A percentile compares a stretch with the other conserved stretches of the same genome.
Conservation (phyloP, 2,888 invertebrate species). For the Rapana venosa region DNA sequence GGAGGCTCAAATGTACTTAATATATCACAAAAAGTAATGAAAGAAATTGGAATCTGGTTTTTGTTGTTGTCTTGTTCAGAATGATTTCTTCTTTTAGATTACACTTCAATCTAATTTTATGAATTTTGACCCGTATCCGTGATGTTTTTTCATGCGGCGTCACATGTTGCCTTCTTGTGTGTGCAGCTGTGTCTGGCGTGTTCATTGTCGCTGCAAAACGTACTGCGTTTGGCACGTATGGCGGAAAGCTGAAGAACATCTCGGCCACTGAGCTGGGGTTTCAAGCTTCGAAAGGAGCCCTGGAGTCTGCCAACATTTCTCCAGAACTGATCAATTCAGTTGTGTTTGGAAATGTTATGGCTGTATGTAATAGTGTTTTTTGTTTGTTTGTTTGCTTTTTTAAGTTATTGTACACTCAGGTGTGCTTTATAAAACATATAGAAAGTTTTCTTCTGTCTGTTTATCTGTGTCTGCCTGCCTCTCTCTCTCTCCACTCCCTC, state of each 20-base stretch:
- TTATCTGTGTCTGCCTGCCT: too few relatives aligned
- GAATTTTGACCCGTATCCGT: too few relatives aligned
- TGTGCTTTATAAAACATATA: too few relatives aligned
- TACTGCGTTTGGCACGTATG: slow-evolving; percentile 97
- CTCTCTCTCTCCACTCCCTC: too few relatives aligned
- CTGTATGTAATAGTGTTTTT: slow-evolving; percentile 80
- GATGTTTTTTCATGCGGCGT: not conserved
- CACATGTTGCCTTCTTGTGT: not conserved
- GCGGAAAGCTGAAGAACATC: slow-evolving; percentile 82
- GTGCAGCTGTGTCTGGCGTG: slow-evolving; percentile 72
- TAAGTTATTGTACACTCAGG: too few relatives aligned
- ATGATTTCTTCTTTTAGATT: too few relatives aligned
- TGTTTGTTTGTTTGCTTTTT: too few relatives aligned
- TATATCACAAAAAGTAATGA: too few relatives aligned
- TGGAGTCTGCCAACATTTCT: slow-evolving; percentile 81
- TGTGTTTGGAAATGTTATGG: slow-evolving; percentile 92
- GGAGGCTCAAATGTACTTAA: too few relatives aligned
- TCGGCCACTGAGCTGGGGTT: slow-evolving; percentile 85
- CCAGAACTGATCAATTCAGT: slow-evolving; percentile 94
- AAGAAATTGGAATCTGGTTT: too few relatives aligned
- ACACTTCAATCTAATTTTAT: too few relatives aligned
- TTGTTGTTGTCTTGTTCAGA: not conserved
- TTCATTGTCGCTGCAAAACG: slow-evolving; percentile 93
- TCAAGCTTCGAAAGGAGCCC: slow-evolving; percentile 79
- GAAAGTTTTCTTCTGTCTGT: too few relatives aligned